Percentiles rank a stretch among this genome's conserved stretches.
These are phyloP conservation scores for Augiades crinisus DNA, from an alignment of 2,888 invertebrate genomes.

Conservation along the genomic window DNA sequence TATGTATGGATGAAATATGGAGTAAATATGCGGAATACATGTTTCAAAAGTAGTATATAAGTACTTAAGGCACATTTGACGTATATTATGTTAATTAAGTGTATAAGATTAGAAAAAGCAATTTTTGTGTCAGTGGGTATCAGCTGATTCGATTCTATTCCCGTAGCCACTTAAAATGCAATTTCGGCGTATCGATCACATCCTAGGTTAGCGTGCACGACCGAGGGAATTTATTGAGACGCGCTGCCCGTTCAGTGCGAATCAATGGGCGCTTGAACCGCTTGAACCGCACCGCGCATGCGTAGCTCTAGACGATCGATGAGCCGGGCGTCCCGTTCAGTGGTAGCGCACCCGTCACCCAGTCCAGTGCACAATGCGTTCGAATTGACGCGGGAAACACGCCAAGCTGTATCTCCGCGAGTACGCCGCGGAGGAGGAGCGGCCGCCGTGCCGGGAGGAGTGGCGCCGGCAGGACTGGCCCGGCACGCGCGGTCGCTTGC, in stretches of 20 bases:
- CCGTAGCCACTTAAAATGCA: slow-evolving; percentile 17
- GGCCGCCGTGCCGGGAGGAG: slow-evolving; percentile 76
- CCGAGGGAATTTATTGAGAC: slow-evolving; percentile 17
- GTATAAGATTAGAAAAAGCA: no score
- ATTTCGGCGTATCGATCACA: slow-evolving; percentile 24
- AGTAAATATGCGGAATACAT: no score
- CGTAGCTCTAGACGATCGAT: slow-evolving; percentile 59
- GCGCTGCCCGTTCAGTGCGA: slow-evolving; percentile 24
- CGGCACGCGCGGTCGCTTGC: slow-evolving; percentile 84
- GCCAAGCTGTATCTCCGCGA: slow-evolving; percentile 80
- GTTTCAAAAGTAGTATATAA: no score
- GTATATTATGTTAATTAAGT: no score
- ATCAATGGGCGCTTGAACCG: slow-evolving; percentile 50
- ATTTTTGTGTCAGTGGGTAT: no score
- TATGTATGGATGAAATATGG: no score
- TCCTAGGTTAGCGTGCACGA: slow-evolving; percentile 21
- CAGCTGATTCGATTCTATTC: not conserved
- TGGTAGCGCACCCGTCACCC: slow-evolving; percentile 77
- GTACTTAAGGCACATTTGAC: no score
- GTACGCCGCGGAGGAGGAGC: slow-evolving; percentile 80
- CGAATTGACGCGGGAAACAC: slow-evolving; percentile 74
- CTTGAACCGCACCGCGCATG: slow-evolving; percentile 51
- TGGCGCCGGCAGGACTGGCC: slow-evolving; percentile 78
- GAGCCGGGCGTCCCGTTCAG: slow-evolving; percentile 58
- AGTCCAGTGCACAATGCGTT: slow-evolving; percentile 67